Evolutionary conservation across 2,113 vertebrate genomes (phyloP).

Genomic region (Myotis yumanensis): DNA sequence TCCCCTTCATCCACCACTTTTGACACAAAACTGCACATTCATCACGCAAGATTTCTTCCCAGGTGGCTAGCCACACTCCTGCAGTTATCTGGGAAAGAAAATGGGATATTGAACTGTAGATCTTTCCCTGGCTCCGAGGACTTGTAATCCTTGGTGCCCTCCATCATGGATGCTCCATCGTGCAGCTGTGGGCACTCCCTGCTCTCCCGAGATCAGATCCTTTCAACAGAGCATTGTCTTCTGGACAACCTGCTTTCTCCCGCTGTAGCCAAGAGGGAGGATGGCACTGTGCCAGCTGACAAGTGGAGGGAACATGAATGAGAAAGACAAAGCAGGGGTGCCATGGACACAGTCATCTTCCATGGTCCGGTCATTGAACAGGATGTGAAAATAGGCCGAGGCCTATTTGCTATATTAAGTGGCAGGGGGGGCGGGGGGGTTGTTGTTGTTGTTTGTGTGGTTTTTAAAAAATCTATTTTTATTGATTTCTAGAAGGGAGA

Average conservation of each 20-base stretch:
- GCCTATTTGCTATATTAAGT: neutral
- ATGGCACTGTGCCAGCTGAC: neutral
- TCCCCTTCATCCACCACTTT: neutral
- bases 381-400: neutral
- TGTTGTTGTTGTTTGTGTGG: no score
- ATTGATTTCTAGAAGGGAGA: no score
- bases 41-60: neutral
- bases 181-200: neutral
- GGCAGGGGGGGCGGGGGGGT: no score
- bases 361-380: neutral
- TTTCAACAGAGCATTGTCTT: neutral
- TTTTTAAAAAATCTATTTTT: no score
- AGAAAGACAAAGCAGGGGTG: neutral
- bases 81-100: slow-evolving; percentile 17
- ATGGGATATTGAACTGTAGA: slow-evolving; percentile 6
- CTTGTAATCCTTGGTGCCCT: neutral
- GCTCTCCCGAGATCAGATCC: neutral
- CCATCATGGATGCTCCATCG: neutral
- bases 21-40: slow-evolving; percentile 16
- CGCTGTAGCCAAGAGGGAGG: neutral
- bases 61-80: neutral
- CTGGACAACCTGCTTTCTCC: neutral
- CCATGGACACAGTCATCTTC: neutral
- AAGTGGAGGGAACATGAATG: neutral
- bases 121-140: neutral